phyloP scores from a whole-genome alignment of 1,140 invertebrate genomes.

The Drosophila busckii region DNA sequence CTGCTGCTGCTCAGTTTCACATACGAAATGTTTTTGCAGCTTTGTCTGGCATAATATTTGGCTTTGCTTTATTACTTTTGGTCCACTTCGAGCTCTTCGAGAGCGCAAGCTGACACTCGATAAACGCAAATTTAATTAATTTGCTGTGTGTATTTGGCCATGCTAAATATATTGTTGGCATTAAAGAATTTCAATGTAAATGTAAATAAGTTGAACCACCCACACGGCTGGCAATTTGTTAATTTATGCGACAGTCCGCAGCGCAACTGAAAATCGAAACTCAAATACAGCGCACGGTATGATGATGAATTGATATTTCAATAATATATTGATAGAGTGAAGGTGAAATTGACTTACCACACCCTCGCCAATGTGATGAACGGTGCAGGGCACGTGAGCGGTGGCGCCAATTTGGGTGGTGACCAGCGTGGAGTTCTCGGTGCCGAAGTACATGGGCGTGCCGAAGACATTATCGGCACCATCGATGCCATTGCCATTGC shows the following conservation, averaged over 20 bases:
- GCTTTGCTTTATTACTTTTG: too few species aligned
- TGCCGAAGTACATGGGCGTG: slow-evolving; percentile 85
- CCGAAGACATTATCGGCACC: slow-evolving; percentile 64
- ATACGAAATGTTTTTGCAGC: too few species aligned
- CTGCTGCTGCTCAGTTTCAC: too few species aligned
- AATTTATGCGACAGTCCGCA: slow-evolving; percentile 29
- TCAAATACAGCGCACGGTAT: slow-evolving; percentile 59
- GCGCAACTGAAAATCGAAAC: too few species aligned
- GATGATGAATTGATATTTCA: slow-evolving; percentile 61
- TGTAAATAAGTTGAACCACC: too few species aligned
- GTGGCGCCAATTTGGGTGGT: slow-evolving; percentile 90
- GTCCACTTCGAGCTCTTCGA: too few species aligned
- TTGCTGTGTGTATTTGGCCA: too few species aligned
- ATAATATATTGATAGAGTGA: slow-evolving; percentile 60
- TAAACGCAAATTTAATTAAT: too few species aligned
- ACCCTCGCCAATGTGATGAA: slow-evolving; percentile 90
- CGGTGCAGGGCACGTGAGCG: slow-evolving; percentile 88
- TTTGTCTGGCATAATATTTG: too few species aligned
- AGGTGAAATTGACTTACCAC: slow-evolving; percentile 83
- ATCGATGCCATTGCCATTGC: slow-evolving; percentile 44
- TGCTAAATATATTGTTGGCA: too few species aligned
- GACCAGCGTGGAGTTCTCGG: slow-evolving; percentile 89
- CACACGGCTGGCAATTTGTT: slow-evolving; percentile 39
- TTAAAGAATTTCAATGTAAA: too few species aligned
- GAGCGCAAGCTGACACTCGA: too few species aligned